Evolutionary conservation across 2,113 vertebrate genomes (phyloP).

Genomic region (Myiagra hebetior): DNA sequence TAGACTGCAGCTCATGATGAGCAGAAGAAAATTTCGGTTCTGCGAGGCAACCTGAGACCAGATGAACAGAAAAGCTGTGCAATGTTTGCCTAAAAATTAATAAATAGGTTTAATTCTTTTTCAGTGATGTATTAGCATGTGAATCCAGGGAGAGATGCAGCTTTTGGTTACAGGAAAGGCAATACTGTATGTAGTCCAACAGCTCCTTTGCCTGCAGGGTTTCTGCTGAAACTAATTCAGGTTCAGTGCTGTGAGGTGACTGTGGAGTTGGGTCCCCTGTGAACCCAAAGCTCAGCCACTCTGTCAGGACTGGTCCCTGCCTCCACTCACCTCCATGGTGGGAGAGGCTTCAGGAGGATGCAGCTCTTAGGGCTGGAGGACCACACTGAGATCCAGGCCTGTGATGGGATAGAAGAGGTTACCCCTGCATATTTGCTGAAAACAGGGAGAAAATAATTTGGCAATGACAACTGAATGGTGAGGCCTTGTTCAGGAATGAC

Average conservation of each 20-base stretch:
- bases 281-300: not conserved
- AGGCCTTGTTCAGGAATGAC: conserved; percentile 67
- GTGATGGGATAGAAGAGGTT: not conserved
- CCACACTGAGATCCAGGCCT: not conserved
- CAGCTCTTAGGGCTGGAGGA: not conserved
- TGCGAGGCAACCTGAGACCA: not conserved
- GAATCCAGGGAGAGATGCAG: not conserved
- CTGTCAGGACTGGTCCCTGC: not conserved
- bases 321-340: accelerated
- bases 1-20: not conserved
- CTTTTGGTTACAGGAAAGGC: not conserved
- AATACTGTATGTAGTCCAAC: not conserved
- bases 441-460: conserved; percentile 4
- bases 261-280: not conserved
- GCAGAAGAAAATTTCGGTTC: not conserved
- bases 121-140: not conserved
- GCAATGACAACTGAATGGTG: conserved; percentile 19
- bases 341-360: not conserved
- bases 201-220: not conserved
- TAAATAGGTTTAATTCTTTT: not conserved
- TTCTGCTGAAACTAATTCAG: not conserved
- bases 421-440: not conserved
- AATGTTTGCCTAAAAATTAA: not conserved
- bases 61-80: not conserved
- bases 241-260: not conserved